Conservation (phyloP, 2,113 vertebrate species). For the Chionodraco myersi region DNA sequence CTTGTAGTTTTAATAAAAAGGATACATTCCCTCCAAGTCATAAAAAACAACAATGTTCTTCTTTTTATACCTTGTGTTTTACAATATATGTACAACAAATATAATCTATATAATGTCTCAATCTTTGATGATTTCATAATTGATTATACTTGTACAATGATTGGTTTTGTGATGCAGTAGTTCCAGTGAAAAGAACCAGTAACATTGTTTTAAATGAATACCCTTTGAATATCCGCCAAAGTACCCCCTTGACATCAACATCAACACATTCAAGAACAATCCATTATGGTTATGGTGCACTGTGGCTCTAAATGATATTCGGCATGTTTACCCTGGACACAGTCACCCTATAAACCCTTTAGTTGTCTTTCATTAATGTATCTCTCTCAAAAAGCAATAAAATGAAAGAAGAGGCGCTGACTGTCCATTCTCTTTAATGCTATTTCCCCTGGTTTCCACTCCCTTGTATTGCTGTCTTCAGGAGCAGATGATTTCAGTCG, state of each 20-base stretch:
- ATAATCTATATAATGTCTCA: no score
- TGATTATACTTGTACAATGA: not conserved
- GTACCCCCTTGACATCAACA: not conserved
- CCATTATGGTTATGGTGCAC: not conserved
- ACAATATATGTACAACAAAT: no score
- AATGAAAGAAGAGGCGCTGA: slow-evolving; percentile 44
- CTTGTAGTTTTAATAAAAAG: not conserved
- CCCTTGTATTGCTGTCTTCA: slow-evolving; percentile 50
- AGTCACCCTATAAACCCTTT: slow-evolving; percentile 1
- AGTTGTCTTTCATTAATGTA: slow-evolving; percentile 23
- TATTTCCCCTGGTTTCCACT: slow-evolving; percentile 39
- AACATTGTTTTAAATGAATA: not conserved
- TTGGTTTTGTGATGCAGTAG: not conserved
- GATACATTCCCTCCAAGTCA: not conserved
- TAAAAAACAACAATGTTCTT: no score
- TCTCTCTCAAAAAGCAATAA: slow-evolving; percentile 30
- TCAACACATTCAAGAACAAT: not conserved
- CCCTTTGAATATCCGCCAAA: not conserved
- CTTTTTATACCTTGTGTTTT: no score
- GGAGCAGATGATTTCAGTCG: slow-evolving; percentile 62
- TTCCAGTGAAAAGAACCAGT: not conserved
- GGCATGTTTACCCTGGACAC: slow-evolving; percentile 33
- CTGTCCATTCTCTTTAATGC: slow-evolving; percentile 53
- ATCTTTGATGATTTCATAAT: not conserved
- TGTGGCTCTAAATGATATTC: slow-evolving; percentile 17